Evolutionary conservation across 2,113 vertebrate species (phyloP), one percentile per base, ranked within the genome.

Genomic region (Dasyornis broadbenti): DNA sequence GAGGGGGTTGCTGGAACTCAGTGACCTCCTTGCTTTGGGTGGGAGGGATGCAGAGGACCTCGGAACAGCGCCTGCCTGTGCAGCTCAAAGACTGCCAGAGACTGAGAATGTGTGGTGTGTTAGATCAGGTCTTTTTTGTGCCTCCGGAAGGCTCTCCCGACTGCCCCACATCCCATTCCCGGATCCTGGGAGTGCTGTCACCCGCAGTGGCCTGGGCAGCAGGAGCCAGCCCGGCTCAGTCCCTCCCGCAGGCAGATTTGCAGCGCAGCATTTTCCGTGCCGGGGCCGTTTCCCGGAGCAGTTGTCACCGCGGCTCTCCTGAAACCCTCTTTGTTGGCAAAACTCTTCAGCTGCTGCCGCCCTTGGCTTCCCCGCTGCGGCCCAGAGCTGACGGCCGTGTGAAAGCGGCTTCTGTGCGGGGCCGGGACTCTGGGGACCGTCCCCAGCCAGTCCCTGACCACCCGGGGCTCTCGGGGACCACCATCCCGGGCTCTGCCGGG

Each of bases 1-100:
- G 65, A 52, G 61, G 10, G 0, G 3, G 9, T 3, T 7, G 4
- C 2, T 11, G 47, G 23, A 54, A 16, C 24, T 8, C 42, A 0
- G 24, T 8, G 18, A 5, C 37, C 44, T 50, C 5, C 21, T 20
- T 45, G 49, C 56, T 44, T 20, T 5, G 39, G 33, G 30, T 12
- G 50, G 27, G 45, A 31, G 73, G 33, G 49, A 6, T 3, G 39
- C 65, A 21, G 64, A 39, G 52, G 18, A 24, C 27, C 40, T 30
- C 0, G 1, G 80, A 37, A 10, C 49, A 44, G 44, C 26, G 2
- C 1, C 39, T 54, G 53, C 82, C 73, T 15, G 42, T 9, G 2
- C 19, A 4, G 28, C 16, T 45, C 31, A 3, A 5, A 1, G 30
- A 30, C 35, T 52, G 30, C 9, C 1, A 10, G n/a, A 10, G 61